Base-by-base conservation (phyloP, 2,888 invertebrate genomes). In the Sminthurinus aureus region DNA sequence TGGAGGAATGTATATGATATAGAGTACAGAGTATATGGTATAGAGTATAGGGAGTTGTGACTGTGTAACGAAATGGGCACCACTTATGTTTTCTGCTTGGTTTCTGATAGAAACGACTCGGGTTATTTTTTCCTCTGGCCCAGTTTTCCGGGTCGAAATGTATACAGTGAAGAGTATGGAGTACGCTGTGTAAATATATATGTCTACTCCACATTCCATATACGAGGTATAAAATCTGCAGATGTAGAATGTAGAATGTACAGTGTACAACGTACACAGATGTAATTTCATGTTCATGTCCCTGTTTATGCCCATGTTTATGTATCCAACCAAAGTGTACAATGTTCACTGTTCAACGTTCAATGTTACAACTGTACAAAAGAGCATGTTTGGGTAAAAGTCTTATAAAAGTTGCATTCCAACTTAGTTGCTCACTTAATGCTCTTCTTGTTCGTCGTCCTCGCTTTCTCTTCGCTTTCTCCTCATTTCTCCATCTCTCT, bases 361-460 rank as follows among this genome's bases (percentile, higher is more conserved):
- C n/a, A n/a, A n/a, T 38, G 1, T 38, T 38, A 38, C 38, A 38
- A 38, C 38, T 38, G 38, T 38, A 38, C 38, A 38, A 38, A 38
- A 6, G 38, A 38, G 38, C 3, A 1, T 38, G 38, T 38, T 6
- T 38, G 38, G 6, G 38, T 38, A 38, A 38, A 80, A 80, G 69
- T 80, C 80, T 80, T 81, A 81, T 81, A 74, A 81, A 81, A 81
- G 81, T 81, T 81, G 74, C 74, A 81, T 75, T 81, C 66, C 81
- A 81, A 81, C 81, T 81, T 81, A 74, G 81, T 81, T 81, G 81
- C 75, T 73, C 81, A 74, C 81, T 74, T 81, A 81, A 81, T 81
- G 74, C 80, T 69, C 69, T 22, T 15, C 58, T 15, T 58, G 11
- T 58, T 15, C 15, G 15, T 58, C n/a, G 9, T 38, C 67, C 50